Conservation (phyloP, 2,113 vertebrate species). For the Excalfactoria chinensis region DNA sequence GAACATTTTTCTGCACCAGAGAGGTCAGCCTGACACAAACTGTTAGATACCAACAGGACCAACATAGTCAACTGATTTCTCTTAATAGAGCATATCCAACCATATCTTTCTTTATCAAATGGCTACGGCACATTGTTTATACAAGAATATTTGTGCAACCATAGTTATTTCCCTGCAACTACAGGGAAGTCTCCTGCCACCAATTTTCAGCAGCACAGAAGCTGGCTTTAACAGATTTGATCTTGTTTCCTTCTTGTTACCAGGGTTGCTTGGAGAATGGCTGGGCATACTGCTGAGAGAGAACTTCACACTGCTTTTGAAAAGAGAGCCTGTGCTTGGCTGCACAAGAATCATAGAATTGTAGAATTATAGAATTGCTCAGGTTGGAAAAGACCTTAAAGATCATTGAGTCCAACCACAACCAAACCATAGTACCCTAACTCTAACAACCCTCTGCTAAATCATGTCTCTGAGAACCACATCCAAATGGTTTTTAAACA, state of each 20-base stretch:
- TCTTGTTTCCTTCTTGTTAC: neutral
- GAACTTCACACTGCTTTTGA: neutral
- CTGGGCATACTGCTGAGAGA: neutral
- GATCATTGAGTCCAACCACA: too few relatives aligned
- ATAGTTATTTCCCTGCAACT: neutral
- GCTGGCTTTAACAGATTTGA: neutral
- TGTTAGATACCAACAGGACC: neutral
- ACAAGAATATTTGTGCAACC: neutral
- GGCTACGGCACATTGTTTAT: neutral
- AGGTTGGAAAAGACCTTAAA: neutral
- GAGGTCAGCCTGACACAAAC: rapidly evolving
- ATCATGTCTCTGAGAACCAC: too few relatives aligned
- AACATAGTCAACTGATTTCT: neutral
- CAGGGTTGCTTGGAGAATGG: rapidly evolving
- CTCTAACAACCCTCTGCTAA: too few relatives aligned
- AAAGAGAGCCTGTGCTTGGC: neutral
- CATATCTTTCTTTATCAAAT: neutral
- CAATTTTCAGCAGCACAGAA: neutral
- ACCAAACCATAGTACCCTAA: too few relatives aligned
- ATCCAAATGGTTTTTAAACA: too few relatives aligned
- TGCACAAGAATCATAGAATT: neutral
- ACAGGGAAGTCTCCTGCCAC: neutral
- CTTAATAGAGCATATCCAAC: neutral
- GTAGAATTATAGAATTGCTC: too few relatives aligned
- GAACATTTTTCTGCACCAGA: neutral